Evolutionary conservation across 2,797 vertebrate species (phyloP), one percentile per base, ranked within the genome.

Genomic region (Lutjanus argentimaculatus): DNA sequence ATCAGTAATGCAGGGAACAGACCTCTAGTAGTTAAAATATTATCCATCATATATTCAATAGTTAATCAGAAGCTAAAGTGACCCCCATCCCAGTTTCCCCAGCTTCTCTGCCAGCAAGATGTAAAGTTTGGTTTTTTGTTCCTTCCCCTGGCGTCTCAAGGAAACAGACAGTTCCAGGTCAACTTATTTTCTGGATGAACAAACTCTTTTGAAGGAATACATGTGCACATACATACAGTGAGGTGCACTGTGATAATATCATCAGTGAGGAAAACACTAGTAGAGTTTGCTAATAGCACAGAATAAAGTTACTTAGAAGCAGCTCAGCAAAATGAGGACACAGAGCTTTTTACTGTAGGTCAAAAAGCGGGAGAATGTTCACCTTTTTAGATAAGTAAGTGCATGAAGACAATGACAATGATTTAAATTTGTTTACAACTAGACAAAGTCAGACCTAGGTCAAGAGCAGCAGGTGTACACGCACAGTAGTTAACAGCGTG

Each of bases 131-230:
- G 67, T 80, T 75, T 36, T 36, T 22, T 51, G 9, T 73, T 12
- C 56, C 48, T 45, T 71, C 9, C 46, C 65, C 48, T 71, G 73
- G 36, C n/a, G 56, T 68, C 58, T 74, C 59, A 21, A 40, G 19
- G 25, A 78, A 73, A 77, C 22, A 66, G 74, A 79, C 74, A 76
- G 48, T 77, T 79, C 13, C 22, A 74, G 81, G 79, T 86, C 79
- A 75, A 30, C 68, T 19, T 12, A 51, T 67, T 56, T 46, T 72
- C 25, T 63, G 6, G 12, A 52, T 36, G 25, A 72, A 78, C 8
- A 71, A 79, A 56, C 25, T 63, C 19, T 59, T 80, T 42, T 69
- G 21, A 78, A 77, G 52, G 46, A 67, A 55, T 22, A 69, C 30
- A 49, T 48, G 51, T 43, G 52, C 46, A 12, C 62, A 79, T 40